Base-by-base conservation (phyloP, 2,888 invertebrate species). In the Temnothorax rugatulus region DNA sequence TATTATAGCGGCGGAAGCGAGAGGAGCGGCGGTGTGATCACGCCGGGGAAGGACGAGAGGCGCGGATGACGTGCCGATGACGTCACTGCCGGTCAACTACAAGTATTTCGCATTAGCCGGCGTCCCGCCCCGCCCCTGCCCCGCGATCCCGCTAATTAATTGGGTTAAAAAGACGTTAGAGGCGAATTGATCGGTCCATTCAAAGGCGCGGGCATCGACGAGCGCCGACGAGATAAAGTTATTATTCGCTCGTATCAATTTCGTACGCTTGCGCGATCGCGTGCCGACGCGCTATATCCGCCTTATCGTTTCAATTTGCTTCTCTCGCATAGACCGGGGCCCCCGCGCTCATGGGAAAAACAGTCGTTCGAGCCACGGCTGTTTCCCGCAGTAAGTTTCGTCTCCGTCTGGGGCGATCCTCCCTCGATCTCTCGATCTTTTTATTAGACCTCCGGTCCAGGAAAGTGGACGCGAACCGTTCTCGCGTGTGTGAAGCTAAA, bases 81-180 rank as follows among this genome's bases (percentile, higher is more conserved):
- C 94, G 94, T 94, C 93, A 94, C 91, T 93, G 90, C 93, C 92
- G 93, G 93, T 92, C 92, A 93, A 93, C 92, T 93, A 94, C 94
- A 94, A 94, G 94, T 93, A 94, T 95, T 94, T 95, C 94, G 94
- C 94, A 95, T 95, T 94, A 94, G 92, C 86, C 83, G 82, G 85
- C 79, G 66, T 59, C 63, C 75, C 81, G 84, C 73, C 74, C 34
- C 57, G 57, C 44, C 25, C 0, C 34, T 34, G 25, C 73, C 57
- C 73, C 57, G 59, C 57, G 41, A n/a, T 21, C 82, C 79, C 74
- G 90, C 84, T 94, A 94, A 94, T 94, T 95, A 94, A 94, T 94
- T 93, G 93, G 92, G 91, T 94, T 94, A 94, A 94, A 94, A 94
- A 94, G 94, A 94, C 93, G 92, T 94, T 94, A 92, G 66, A 68